Evolutionary conservation across 2,888 invertebrate species (phyloP).

Genomic region (Lymantria monacha): DNA sequence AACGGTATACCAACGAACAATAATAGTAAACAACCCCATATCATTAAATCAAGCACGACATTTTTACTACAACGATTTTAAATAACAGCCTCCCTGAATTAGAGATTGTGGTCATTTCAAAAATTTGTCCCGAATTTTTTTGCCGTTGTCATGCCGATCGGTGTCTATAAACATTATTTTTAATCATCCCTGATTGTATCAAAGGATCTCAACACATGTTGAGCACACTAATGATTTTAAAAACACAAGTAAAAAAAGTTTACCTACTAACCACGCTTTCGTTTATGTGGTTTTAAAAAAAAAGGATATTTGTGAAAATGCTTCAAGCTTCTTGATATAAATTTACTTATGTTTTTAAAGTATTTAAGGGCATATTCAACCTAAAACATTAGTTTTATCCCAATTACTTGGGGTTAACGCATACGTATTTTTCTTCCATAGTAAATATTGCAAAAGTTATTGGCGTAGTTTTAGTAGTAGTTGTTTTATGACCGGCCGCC

Average conservation of each 20-base stretch:
- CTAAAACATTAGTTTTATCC: no score
- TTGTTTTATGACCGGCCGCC: no score
- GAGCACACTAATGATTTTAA: conserved; percentile 63
- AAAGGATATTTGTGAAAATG: background rate
- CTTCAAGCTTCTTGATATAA: background rate
- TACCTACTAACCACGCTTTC: conserved; percentile 25
- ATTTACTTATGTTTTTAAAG: no score
- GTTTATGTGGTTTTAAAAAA: conserved; percentile 20
- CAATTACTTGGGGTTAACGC: no score
- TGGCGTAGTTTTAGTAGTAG: no score
- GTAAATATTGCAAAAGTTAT: no score
- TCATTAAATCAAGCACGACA: conserved; percentile 3
- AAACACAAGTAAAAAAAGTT: conserved; percentile 41
- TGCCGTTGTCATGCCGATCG: conserved; percentile 38
- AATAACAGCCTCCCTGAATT: conserved; percentile 19
- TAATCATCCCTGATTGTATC: conserved; percentile 65
- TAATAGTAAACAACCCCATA: background rate
- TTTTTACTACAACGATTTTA: conserved; percentile 12
- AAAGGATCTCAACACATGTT: conserved; percentile 62
- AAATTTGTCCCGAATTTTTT: conserved; percentile 44
- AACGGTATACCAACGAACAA: background rate
- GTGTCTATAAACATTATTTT: conserved; percentile 60
- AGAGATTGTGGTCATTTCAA: conserved; percentile 45
- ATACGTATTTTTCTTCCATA: no score
- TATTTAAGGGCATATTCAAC: no score